Conservation (phyloP, 2,113 vertebrate genomes). For the Chroicocephalus ridibundus region DNA sequence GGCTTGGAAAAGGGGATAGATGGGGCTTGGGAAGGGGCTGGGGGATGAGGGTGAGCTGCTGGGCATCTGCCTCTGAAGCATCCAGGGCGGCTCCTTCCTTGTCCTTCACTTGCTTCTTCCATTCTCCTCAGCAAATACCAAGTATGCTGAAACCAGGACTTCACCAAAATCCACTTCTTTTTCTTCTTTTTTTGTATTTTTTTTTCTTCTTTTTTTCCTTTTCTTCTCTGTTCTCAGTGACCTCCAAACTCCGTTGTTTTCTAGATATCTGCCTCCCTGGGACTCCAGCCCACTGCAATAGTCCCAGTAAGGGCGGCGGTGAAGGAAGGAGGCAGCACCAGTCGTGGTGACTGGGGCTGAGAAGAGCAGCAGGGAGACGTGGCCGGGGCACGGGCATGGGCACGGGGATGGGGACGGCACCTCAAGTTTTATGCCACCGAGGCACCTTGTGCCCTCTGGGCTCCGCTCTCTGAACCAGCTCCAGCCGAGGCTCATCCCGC, state of each 20-base stretch:
- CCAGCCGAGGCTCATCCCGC: rapidly evolving
- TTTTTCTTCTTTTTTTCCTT: no score
- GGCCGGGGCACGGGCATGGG: rapidly evolving
- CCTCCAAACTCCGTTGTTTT: neutral
- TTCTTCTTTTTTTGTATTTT: rapidly evolving
- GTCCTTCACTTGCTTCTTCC: neutral
- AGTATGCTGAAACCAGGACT: neutral
- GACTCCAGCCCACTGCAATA: neutral
- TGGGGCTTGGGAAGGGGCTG: neutral
- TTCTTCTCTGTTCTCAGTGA: rapidly evolving
- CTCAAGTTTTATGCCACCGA: neutral
- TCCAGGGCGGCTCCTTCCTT: neutral
- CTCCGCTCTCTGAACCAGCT: rapidly evolving
- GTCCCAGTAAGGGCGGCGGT: neutral
- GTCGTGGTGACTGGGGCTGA: neutral
- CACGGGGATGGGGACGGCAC: neutral
- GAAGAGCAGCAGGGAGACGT: neutral
- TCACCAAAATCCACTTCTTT: neutral
- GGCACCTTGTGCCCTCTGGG: neutral
- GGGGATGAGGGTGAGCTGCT: rapidly evolving
- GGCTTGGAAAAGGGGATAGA: neutral
- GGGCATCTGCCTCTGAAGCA: neutral
- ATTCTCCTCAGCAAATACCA: neutral
- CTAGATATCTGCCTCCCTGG: neutral
- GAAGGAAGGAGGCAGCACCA: neutral